These are phyloP conservation scores for Apotomis turbidana DNA, from an alignment of 2,888 invertebrate species.

Conservation along the genomic window DNA sequence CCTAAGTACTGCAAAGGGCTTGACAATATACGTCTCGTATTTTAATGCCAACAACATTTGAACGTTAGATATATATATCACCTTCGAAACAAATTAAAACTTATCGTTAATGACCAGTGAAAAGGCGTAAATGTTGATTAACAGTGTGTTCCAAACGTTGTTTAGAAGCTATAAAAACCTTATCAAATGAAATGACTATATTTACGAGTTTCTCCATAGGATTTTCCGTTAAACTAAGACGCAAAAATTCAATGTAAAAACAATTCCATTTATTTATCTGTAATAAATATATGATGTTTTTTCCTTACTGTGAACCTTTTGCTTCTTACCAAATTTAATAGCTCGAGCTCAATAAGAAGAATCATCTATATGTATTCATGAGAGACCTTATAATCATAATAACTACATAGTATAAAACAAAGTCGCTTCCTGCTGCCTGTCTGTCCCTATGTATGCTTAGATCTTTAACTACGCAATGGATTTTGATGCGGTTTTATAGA, in stretches of 20 bases:
- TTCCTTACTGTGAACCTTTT: too few species aligned
- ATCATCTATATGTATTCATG: too few species aligned
- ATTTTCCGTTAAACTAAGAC: neutral
- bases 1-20: too few species aligned
- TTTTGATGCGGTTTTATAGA: too few species aligned
- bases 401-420: too few species aligned
- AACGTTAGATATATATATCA: neutral
- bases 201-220: conserved; percentile 5
- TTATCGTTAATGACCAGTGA: conserved; percentile 17
- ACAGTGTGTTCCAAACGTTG: conserved; percentile 12
- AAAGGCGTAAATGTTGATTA: conserved; percentile 29
- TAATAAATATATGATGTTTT: neutral
- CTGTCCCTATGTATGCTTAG: too few species aligned
- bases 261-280: too few species aligned
- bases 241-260: neutral
- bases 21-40: too few species aligned
- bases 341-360: neutral
- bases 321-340: neutral
- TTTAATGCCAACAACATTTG: neutral
- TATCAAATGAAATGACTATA: conserved; percentile 27
- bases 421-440: too few species aligned
- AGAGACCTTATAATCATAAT: too few species aligned
- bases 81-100: conserved; percentile 16
- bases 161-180: conserved; percentile 29
- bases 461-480: too few species aligned